A percentile compares a stretch with the other conserved stretches of the same genome.
Evolutionary conservation across 1,140 invertebrate species (phyloP).

Genomic region (Sminthurides bifidus): DNA sequence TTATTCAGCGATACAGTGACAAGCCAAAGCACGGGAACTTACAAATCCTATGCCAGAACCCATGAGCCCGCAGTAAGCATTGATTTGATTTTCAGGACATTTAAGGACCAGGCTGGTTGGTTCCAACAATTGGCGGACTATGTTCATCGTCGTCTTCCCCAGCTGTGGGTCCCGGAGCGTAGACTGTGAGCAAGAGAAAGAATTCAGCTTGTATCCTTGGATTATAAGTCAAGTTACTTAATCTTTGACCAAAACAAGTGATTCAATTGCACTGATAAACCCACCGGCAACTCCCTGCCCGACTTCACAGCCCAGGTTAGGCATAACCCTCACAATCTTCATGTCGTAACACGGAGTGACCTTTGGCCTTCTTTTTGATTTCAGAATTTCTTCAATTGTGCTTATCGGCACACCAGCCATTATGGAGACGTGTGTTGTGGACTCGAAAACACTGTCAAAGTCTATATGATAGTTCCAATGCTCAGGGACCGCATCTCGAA

Average conservation of each 20-base stretch:
- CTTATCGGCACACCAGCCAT: conserved; percentile 65
- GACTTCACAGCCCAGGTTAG: conserved; percentile 81
- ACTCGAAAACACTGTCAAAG: neutral
- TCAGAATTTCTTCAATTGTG: neutral
- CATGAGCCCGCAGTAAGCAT: conserved; percentile 23
- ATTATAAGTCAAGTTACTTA: neutral
- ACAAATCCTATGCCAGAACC: conserved; percentile 30
- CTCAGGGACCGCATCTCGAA: conserved; percentile 47
- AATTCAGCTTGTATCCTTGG: neutral
- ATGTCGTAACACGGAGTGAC: neutral
- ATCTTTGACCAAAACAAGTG: neutral
- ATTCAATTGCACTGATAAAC: neutral
- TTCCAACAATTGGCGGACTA: conserved; percentile 57
- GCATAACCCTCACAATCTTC: conserved; percentile 55
- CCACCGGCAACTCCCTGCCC: conserved; percentile 56
- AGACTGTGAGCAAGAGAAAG: conserved; percentile 5
- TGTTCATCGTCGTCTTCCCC: conserved; percentile 42
- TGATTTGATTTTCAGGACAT: conserved; percentile 53
- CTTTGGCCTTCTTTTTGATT: neutral
- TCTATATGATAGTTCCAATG: conserved; percentile 30
- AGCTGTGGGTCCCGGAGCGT: neutral
- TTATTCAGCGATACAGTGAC: neutral
- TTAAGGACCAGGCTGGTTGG: conserved; percentile 57
- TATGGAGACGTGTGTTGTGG: conserved; percentile 54
- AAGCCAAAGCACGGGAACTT: neutral